Percentiles rank a stretch among this genome's conserved stretches.
phyloP scores from a whole-genome alignment of 2,113 vertebrate species.

The Donacobius atricapilla region DNA sequence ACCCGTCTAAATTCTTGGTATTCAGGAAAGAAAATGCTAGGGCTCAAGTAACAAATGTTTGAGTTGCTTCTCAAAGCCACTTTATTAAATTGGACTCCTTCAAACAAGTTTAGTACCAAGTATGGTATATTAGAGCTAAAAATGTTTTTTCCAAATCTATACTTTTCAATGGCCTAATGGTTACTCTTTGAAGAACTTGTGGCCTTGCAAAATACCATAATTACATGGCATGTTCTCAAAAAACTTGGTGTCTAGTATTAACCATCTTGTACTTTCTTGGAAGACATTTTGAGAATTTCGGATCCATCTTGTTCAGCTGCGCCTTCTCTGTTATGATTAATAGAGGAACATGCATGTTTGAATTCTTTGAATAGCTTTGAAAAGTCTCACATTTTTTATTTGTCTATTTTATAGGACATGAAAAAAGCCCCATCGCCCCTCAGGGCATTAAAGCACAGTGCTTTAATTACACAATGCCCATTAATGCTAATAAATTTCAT shows the following conservation, averaged over 20 bases:
- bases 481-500: slow-evolving; percentile 39
- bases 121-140: background rate
- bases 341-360: background rate
- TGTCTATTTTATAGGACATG: background rate
- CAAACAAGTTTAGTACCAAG: background rate
- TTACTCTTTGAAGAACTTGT: background rate
- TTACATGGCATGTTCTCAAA: background rate
- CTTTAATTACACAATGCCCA: slow-evolving; percentile 25
- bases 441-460: background rate
- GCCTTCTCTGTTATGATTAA: background rate
- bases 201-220: background rate
- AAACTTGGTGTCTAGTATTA: background rate
- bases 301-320: background rate
- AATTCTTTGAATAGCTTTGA: background rate
- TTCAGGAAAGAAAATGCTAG: background rate
- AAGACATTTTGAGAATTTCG: background rate
- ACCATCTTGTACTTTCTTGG: background rate
- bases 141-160: background rate
- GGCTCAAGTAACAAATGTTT: background rate
- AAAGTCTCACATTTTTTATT: background rate
- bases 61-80: background rate
- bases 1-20: background rate
- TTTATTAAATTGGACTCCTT: background rate
- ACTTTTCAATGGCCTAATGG: background rate
- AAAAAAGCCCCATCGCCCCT: background rate